These are phyloP conservation scores for Stenichneumon culpator DNA, from an alignment of 2,888 invertebrate genomes.

Conservation along the genomic window DNA sequence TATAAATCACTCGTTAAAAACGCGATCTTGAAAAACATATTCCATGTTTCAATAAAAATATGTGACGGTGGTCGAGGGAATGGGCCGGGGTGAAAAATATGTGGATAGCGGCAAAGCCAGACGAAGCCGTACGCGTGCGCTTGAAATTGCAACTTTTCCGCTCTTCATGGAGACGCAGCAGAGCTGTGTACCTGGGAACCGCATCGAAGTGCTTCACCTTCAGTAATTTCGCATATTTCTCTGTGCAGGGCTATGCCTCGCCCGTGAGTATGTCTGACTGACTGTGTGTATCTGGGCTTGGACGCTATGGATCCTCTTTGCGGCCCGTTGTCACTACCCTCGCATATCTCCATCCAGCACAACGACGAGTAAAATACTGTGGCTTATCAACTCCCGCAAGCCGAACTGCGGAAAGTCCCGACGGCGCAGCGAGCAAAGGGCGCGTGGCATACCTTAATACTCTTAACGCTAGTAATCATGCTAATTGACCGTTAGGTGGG, in stretches of 20 bases:
- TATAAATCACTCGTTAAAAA: no score
- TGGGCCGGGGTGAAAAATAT: conserved; percentile 25
- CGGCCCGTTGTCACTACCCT: not conserved
- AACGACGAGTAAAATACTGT: conserved; percentile 10
- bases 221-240: not conserved
- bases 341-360: not conserved
- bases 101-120: conserved; percentile 40
- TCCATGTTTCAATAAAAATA: conserved; percentile 38
- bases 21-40: no score
- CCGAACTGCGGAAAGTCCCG: not conserved
- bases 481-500: conserved; percentile 19
- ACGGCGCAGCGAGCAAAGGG: not conserved
- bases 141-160: conserved; percentile 52
- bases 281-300: not conserved
- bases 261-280: not conserved
- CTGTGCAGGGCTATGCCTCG: not conserved
- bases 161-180: not conserved
- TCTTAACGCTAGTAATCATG: conserved; percentile 6
- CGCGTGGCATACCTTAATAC: not conserved
- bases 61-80: conserved; percentile 1
- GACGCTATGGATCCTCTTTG: not conserved
- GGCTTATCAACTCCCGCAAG: conserved; percentile 6
- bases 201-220: not conserved
- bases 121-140: conserved; percentile 47
- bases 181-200: not conserved